A percentile compares a stretch with the other conserved stretches of the same genome.
phyloP scores from a whole-genome alignment of 2,113 vertebrate species.

The Pseudorasbora parva region DNA sequence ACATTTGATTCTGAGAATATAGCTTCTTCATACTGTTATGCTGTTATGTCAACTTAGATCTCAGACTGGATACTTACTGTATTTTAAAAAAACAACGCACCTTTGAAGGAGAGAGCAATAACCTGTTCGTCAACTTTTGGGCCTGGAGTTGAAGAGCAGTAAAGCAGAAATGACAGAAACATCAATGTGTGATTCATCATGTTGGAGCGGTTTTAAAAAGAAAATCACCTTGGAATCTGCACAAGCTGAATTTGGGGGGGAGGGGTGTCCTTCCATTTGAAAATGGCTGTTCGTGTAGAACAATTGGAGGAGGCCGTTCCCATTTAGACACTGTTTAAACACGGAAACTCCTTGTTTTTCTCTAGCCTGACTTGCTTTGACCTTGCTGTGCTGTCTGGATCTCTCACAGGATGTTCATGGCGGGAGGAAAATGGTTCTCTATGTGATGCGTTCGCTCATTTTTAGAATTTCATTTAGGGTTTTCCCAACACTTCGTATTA shows the following conservation, averaged over 20 bases:
- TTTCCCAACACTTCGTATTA: neutral
- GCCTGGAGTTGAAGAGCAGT: constrained; percentile 21
- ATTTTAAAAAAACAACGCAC: constrained; percentile 15
- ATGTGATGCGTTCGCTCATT: constrained; percentile 1
- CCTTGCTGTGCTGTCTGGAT: constrained; percentile 48
- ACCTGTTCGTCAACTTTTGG: constrained; percentile 26
- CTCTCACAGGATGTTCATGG: constrained; percentile 55
- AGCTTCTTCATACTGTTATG: neutral
- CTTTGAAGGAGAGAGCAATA: neutral
- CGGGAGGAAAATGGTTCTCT: constrained; percentile 14
- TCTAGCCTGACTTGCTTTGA: constrained; percentile 42
- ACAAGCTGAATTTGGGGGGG: neutral
- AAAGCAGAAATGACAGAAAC: constrained; percentile 57
- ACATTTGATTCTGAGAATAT: neutral
- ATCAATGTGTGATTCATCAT: constrained; percentile 53
- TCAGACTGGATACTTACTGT: constrained; percentile 1
- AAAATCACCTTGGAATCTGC: constrained; percentile 34
- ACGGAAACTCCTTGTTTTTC: constrained; percentile 59
- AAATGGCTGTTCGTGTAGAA: constrained; percentile 48
- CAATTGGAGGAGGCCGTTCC: constrained; percentile 59
- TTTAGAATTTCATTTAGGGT: neutral
- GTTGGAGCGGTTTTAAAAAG: constrained; percentile 59
- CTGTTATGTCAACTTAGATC: constrained; percentile 7
- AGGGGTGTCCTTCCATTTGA: constrained; percentile 33
- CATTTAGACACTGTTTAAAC: constrained; percentile 57